Evolutionary conservation across 2,797 vertebrate genomes (phyloP).

Genomic region (Cryptoblepharus egeriae): DNA sequence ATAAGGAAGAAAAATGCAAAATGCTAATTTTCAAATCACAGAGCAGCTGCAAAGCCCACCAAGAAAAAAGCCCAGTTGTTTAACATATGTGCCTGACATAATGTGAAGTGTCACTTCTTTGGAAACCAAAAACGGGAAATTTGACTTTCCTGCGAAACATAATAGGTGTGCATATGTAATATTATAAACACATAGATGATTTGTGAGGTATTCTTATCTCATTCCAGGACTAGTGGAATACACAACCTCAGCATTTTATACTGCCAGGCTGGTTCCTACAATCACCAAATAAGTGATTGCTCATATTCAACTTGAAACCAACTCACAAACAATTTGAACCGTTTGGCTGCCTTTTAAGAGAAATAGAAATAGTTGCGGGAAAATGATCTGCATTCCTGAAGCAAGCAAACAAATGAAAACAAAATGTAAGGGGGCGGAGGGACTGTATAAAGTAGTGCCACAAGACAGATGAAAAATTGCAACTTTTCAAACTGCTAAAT

Average conservation of each 20-base stretch:
- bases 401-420: conserved; percentile 25
- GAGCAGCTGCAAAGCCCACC: not conserved
- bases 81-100: not conserved
- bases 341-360: not conserved
- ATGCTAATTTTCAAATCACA: not conserved
- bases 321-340: conserved; percentile 20
- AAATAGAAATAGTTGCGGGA: not conserved
- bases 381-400: conserved; percentile 13
- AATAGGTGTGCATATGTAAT: not conserved
- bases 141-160: not conserved
- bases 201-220: not conserved
- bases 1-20: not conserved
- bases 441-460: not conserved
- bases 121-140: not conserved
- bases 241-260: not conserved
- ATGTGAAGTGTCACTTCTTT: not conserved
- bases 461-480: not conserved
- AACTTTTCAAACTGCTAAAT: no score
- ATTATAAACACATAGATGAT: not conserved
- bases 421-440: not conserved
- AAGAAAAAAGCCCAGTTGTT: not conserved
- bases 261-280: conserved; percentile 14
- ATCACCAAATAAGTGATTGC: not conserved
- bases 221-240: conserved; percentile 15
- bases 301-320: conserved; percentile 19